Conservation (phyloP, 2,888 invertebrate genomes). For the Agrochola lychnidis region DNA sequence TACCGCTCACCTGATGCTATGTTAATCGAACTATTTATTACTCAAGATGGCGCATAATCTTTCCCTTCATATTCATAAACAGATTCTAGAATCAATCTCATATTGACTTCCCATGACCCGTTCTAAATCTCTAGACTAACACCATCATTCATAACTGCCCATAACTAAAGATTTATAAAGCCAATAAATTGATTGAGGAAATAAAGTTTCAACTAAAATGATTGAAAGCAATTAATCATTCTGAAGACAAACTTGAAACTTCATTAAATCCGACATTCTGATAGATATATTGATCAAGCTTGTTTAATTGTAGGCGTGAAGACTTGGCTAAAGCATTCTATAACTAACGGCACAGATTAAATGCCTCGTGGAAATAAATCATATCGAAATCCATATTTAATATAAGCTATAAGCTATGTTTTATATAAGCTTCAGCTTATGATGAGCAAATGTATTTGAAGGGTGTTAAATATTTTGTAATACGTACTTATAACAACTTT, state of each 20-base stretch:
- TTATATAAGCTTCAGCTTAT: too few relatives aligned
- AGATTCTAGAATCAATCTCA: constrained; percentile 12
- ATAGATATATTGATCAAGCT: constrained; percentile 50
- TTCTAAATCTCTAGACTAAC: constrained; percentile 29
- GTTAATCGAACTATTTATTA: constrained; percentile 4
- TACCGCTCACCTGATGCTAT: neutral
- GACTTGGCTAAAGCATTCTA: constrained; percentile 25
- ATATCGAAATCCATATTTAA: too few relatives aligned
- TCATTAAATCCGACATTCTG: constrained; percentile 49
- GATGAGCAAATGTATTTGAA: neutral
- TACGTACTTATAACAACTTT: neutral
- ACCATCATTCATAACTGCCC: constrained; percentile 38
- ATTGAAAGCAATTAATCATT: constrained; percentile 48
- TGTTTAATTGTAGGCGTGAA: constrained; percentile 24
- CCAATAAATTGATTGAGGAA: constrained; percentile 53
- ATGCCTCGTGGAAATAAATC: constrained; percentile 1
- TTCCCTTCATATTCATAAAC: constrained; percentile 11
- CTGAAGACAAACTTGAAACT: constrained; percentile 41
- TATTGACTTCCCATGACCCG: constrained; percentile 37
- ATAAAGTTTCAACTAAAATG: constrained; percentile 46
- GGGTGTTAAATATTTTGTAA: neutral
- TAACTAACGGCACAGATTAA: constrained; percentile 3
- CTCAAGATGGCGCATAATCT: neutral
- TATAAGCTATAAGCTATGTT: too few relatives aligned
- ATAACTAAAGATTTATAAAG: constrained; percentile 54